These are phyloP conservation scores for Cremastinae sp. DNA, from an alignment of 2,888 invertebrate species.

Conservation along the genomic window DNA sequence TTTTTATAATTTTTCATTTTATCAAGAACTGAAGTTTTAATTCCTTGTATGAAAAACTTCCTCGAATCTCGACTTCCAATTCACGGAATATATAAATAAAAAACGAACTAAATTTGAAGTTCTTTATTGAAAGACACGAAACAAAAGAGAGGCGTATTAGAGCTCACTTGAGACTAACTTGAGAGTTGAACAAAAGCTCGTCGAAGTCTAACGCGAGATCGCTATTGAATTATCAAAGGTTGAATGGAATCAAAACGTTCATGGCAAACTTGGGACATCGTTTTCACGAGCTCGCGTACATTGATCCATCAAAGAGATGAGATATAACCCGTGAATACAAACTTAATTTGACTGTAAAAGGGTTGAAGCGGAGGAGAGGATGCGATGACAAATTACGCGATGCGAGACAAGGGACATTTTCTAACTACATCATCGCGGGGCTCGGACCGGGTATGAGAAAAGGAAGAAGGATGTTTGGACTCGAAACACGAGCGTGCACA, in stretches of 20 bases:
- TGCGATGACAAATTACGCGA: conserved; percentile 26
- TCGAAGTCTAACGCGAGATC: too few species aligned
- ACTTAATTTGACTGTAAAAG: conserved; percentile 29
- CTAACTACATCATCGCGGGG: neutral
- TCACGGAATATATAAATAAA: too few species aligned
- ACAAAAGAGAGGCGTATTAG: neutral
- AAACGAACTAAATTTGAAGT: too few species aligned
- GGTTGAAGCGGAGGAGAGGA: neutral
- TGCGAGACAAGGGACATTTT: conserved; percentile 15
- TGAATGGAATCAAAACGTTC: conserved; percentile 24
- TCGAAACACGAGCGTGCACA: neutral
- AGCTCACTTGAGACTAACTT: neutral
- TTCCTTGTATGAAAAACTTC: too few species aligned
- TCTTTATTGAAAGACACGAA: neutral
- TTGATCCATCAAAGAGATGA: conserved; percentile 11
- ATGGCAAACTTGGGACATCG: conserved; percentile 15
- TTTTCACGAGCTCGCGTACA: conserved; percentile 7
- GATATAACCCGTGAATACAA: conserved; percentile 36
- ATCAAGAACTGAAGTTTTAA: too few species aligned
- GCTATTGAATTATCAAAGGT: neutral
- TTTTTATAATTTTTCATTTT: too few species aligned
- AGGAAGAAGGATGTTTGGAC: conserved; percentile 5
- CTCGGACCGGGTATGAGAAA: conserved; percentile 7
- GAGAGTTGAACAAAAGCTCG: too few species aligned
- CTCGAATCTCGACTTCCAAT: too few species aligned